These are phyloP conservation scores for Torymus auratus DNA, from an alignment of 2,888 invertebrate species.

Conservation along the genomic window DNA sequence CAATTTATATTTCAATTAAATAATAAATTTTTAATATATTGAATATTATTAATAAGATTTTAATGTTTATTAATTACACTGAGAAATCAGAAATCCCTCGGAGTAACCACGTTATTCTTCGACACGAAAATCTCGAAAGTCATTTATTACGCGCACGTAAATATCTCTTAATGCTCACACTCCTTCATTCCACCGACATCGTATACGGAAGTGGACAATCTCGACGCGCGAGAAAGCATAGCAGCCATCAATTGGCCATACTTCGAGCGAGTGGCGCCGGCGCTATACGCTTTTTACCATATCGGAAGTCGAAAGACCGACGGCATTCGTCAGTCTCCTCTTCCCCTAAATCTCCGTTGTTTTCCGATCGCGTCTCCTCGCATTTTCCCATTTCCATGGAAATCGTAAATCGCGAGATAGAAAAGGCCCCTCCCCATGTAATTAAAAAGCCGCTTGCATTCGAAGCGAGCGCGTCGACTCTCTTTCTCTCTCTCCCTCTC, in stretches of 20 bases:
- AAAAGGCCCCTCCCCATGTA: slow-evolving; percentile 56
- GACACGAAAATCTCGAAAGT: too few species aligned
- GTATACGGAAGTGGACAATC: too few species aligned
- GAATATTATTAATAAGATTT: too few species aligned
- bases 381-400: slow-evolving; percentile 67
- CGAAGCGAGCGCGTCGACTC: slow-evolving; percentile 51
- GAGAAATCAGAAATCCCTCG: too few species aligned
- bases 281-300: not conserved
- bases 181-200: not conserved
- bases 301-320: slow-evolving; percentile 6
- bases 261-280: not conserved
- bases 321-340: slow-evolving; percentile 15
- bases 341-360: slow-evolving; percentile 23
- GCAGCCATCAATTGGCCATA: not conserved
- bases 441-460: slow-evolving; percentile 68
- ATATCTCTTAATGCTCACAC: too few species aligned
- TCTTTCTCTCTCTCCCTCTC: not conserved
- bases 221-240: too few species aligned
- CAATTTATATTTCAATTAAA: too few species aligned
- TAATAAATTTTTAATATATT: too few species aligned
- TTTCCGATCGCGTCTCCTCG: not conserved
- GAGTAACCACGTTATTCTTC: too few species aligned
- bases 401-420: slow-evolving; percentile 67
- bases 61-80: too few species aligned
- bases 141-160: too few species aligned